Evolutionary conservation across 2,113 vertebrate genomes (phyloP).

Genomic region (Apus apus): DNA sequence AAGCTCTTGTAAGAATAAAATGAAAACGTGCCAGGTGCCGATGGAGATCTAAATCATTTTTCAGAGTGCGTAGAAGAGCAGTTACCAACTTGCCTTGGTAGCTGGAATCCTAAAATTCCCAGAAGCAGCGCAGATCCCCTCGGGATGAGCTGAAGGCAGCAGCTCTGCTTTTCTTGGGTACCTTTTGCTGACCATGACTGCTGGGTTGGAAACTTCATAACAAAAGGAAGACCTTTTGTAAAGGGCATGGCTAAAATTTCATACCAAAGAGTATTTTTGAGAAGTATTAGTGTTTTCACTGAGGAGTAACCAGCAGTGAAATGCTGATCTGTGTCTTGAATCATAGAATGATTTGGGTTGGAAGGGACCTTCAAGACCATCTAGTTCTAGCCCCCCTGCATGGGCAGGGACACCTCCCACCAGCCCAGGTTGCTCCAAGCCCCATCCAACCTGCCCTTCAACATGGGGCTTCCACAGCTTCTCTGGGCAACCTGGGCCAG

Average conservation of each 20-base stretch:
- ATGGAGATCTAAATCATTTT: conserved; percentile 27
- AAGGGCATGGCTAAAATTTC: not conserved
- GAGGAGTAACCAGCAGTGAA: not conserved
- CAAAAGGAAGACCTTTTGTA: not conserved
- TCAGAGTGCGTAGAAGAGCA: not conserved
- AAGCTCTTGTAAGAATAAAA: conserved; percentile 27
- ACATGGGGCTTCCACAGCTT: no score
- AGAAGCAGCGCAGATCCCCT: not conserved
- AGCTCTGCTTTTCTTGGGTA: not conserved
- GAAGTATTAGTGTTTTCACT: not conserved
- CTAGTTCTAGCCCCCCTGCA: no score
- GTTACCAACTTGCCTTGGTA: not conserved
- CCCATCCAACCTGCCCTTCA: no score
- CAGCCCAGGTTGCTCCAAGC: no score
- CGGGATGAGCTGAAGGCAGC: not conserved
- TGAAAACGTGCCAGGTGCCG: not conserved
- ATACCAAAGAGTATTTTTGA: not conserved
- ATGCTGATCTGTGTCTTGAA: not conserved
- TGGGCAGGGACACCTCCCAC: no score
- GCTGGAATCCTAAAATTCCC: not conserved
- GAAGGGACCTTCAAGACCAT: no score
- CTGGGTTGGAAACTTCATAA: not conserved
- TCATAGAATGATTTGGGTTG: no score
- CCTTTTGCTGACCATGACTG: not conserved
- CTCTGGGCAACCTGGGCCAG: no score